Base-by-base conservation (phyloP, 2,113 vertebrate species). In the Istiophorus platypterus region DNA sequence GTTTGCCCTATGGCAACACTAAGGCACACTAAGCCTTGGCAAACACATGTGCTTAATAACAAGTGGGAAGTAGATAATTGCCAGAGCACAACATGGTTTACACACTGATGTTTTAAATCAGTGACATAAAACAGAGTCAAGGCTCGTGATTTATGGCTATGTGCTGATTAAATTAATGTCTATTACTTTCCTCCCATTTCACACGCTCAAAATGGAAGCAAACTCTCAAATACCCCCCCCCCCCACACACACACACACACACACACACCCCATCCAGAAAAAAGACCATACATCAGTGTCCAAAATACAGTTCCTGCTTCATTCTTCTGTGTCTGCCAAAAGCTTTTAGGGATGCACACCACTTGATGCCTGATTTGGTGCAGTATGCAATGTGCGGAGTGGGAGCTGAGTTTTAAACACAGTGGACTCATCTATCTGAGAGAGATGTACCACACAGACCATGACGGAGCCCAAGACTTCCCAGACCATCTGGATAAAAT, bases 311-410 rank as follows among this genome's bases (percentile, higher is more conserved):
- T 79, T 80, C 85, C 87, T 83, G 68, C 77, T 78, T 88, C 86
- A 93, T 93, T 92, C 87, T 89, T 88, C 84, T 57, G 73, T 27
- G 79, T 92, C 87, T 87, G 89, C 82, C 79, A 73, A 91, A 90
- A 88, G 80, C 85, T 91, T 92, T 94, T 89, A 91, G 88, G 91
- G 91, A 94, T 84, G 80, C 76, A 85, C 81, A 39, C 14, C 76
- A 52, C 80, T 92, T 81, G 83, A 90, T 72, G 66, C 81, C 72
- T 80, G 77, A 85, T 78, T 84, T 57, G 84, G 76, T 76, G 73
- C 59, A 73, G 70, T 52, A 57, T 87, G 79, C 71, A 63, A 34
- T 51, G 81, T 47, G 68, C 79, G 62, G 78, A 82, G 84, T 11
- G 68, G 85, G 78, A 85, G 84, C 64, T 1, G 27, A 81, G 76